Evolutionary conservation across 2,797 vertebrate genomes (phyloP).

Genomic region (Acridotheres tristis): DNA sequence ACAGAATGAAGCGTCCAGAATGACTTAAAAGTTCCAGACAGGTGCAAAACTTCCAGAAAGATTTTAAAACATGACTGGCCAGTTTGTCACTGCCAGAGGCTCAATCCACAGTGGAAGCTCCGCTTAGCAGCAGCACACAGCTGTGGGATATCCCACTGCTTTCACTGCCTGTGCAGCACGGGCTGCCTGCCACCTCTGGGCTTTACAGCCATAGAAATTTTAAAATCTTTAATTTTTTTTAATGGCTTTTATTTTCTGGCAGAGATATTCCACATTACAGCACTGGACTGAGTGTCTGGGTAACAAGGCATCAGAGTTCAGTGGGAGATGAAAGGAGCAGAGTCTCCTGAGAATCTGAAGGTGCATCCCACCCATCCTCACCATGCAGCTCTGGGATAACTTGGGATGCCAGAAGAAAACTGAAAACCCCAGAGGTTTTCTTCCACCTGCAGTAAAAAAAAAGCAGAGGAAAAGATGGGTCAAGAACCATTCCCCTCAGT

Average conservation of each 20-base stretch:
- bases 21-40: neutral
- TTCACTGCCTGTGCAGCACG: neutral
- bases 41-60: neutral
- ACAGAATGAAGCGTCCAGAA: neutral
- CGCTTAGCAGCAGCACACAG: neutral
- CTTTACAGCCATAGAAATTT: neutral
- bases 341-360: neutral
- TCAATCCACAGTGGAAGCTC: neutral
- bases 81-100: neutral
- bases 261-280: neutral
- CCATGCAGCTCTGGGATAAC: neutral
- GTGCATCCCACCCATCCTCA: neutral
- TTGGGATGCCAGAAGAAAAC: neutral
- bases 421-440: neutral
- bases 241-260: neutral
- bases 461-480: neutral
- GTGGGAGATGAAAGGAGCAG: neutral
- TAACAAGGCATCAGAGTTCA: neutral
- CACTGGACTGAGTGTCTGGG: neutral
- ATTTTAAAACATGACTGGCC: neutral
- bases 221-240: too few species aligned
- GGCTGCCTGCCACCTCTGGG: neutral
- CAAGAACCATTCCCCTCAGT: neutral
- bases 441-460: neutral
- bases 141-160: neutral